Evolutionary conservation across 2,113 vertebrate genomes (phyloP), one percentile per base, ranked within the genome.

Genomic region (Urocynchramus pylzowi): DNA sequence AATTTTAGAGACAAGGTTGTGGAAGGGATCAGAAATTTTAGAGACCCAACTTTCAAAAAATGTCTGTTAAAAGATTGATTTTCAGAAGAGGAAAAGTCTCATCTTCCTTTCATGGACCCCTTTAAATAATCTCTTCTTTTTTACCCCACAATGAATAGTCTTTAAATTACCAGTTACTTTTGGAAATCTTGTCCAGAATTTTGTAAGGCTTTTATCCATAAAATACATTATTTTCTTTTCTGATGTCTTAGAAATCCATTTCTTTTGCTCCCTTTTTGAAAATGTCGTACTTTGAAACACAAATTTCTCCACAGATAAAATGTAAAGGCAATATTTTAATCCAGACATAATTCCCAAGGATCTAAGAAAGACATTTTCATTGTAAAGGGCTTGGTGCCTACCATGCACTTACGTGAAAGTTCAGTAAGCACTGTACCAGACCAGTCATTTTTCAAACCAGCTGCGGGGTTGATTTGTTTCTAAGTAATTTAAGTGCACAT

Each of bases 361-460:
- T 24, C 61, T 84, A 91, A 85, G 91, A 73, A 81, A 90, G 37
- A 26, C 11, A 69, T 45, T 69, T 69, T 39, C 30, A 93, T 35
- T 69, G 17, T 39, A 49, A 93, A 70, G 26, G 39, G 7, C 45
- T 94, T 68, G 44, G 82, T 68, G 16, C 30, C 35, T 63, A 19
- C 24, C 50, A 31, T 24, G 77, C 16, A 33, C 59, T 86, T 61
- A 88, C 2, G 0, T 61, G 35, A 83, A 95, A 96, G 9, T 82
- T 97, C 64, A 74, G 16, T 41, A 65, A 82, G 15, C 11, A 24
- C 39, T 77, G 17, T 81, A 54, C 54, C 13, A 76, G 49, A 73
- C 53, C 74, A 52, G 41, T 90, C 37, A 69, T 93, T 97, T 93
- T 96, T n/a, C 83, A 97, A 96, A 89, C 20, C 59, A 91, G 23